A percentile compares a stretch with the other conserved stretches of the same genome.
These are phyloP conservation scores for Drosophila monieri DNA, from an alignment of 2,888 invertebrate species.

Conservation along the genomic window DNA sequence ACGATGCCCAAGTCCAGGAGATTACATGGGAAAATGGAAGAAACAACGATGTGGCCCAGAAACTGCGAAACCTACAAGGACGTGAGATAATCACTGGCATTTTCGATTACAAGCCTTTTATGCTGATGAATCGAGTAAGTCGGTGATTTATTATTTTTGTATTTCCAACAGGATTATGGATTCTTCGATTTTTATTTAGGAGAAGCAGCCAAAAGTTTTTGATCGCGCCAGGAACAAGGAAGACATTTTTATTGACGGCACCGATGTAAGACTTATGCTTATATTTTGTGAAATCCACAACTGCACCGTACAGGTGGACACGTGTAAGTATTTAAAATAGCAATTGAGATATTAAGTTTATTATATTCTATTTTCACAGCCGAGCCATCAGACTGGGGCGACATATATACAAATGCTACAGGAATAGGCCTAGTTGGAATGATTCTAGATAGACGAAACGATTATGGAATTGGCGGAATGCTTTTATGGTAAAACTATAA, in stretches of 20 bases:
- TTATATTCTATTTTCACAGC: constrained; percentile 56
- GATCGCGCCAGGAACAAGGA: constrained; percentile 55
- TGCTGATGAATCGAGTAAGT: constrained; percentile 70
- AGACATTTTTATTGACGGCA: constrained; percentile 85
- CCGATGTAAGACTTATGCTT: constrained; percentile 83
- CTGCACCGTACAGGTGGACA: constrained; percentile 83
- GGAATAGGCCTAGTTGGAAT: constrained; percentile 88
- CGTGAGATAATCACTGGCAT: constrained; percentile 74
- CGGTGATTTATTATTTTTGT: neutral
- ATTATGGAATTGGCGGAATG: constrained; percentile 81
- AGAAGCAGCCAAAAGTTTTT: constrained; percentile 46
- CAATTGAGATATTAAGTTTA: neutral
- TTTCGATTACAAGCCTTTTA: constrained; percentile 81
- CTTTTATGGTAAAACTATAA: constrained; percentile 57
- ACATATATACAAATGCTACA: constrained; percentile 87
- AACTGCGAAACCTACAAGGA: constrained; percentile 71
- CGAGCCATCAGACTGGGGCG: constrained; percentile 86
- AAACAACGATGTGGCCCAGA: constrained; percentile 37
- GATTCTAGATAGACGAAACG: constrained; percentile 86
- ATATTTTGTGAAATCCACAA: constrained; percentile 84
- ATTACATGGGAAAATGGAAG: constrained; percentile 33
- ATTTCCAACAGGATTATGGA: neutral
- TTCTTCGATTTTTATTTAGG: constrained; percentile 34
- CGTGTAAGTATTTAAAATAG: constrained; percentile 59
- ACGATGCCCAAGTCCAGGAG: constrained; percentile 44